Percentiles rank a stretch among this genome's conserved stretches.
phyloP scores from a whole-genome alignment of 2,797 vertebrate genomes.

The Onychomys torridus region DNA sequence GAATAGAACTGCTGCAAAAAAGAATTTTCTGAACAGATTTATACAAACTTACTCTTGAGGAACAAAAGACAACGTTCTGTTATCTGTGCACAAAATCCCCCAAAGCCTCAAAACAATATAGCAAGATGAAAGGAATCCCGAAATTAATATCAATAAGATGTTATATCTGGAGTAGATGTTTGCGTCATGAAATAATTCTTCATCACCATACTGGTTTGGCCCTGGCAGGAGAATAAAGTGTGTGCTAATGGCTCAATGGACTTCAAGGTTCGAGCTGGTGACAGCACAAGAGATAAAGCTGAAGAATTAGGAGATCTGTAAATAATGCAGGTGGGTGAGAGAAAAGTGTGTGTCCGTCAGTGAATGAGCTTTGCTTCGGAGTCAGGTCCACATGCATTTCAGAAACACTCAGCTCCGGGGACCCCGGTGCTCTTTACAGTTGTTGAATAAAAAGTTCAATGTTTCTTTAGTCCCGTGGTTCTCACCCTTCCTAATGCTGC shows the following conservation, averaged over 20 bases:
- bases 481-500: not conserved
- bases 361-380: slow-evolving; percentile 25
- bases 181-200: not conserved
- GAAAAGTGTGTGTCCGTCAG: not conserved
- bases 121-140: slow-evolving; percentile 1
- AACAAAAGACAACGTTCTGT: not conserved
- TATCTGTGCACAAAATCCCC: not conserved
- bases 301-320: not conserved
- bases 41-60: not conserved
- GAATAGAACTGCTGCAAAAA: not conserved
- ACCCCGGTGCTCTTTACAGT: slow-evolving; percentile 34
- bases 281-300: not conserved
- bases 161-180: slow-evolving; percentile 3
- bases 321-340: not conserved
- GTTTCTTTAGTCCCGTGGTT: not conserved
- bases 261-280: not conserved
- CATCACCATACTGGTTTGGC: not conserved
- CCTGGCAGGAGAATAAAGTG: slow-evolving; percentile 12
- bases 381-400: not conserved
- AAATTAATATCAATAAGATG: slow-evolving; percentile 50
- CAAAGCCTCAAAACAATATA: slow-evolving; percentile 5
- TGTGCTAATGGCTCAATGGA: not conserved
- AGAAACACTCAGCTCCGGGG: not conserved
- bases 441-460: not conserved
- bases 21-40: not conserved